Evolutionary conservation across 1,140 invertebrate genomes (phyloP), one percentile per base, ranked within the genome.

Genomic region (Drosophila trapezifrons): DNA sequence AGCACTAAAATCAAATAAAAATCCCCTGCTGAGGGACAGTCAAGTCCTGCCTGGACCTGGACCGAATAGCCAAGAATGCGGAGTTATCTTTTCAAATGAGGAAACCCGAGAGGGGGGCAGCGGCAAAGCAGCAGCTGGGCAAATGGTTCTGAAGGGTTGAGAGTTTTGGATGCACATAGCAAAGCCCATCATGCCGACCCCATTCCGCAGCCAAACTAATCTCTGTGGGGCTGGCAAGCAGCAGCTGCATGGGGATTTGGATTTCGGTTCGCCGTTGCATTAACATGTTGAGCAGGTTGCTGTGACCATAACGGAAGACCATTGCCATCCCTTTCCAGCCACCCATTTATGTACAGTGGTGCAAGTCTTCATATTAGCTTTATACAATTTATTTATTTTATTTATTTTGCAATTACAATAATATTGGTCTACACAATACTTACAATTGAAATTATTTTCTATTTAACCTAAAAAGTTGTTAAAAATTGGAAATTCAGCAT

Each of bases 201-300:
- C 42, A 38, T 45, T 22, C 27, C n/a, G n/a, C 25, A 43, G 43
- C 32, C 32, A 38, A 45, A 49, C 43, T 49, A 55, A 60, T 51
- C 35, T 45, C 32, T 37, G 35, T 54, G 71, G 72, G 54, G 52
- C 29, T 52, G 72, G 27, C 29, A 73, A 60, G 58, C 60, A 54
- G 62, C 72, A 66, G 73, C 73, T 58, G 46, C 72, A 46, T 15
- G 40, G 72, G 62, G 63, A 67, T 76, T 76, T 55, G 55, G 72
- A 63, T 71, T 72, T 73, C 76, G 82, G 60, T 76, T 76, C 70
- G 59, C 65, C 63, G 74, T 65, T 76, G 75, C 82, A 85, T 86
- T 85, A 86, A 85, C 82, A 85, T 85, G 82, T 86, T 82, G 75
- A 78, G 83, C 82, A 81, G 82, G 81, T 85, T 86, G 78, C 63